A percentile compares a stretch with the other conserved stretches of the same genome.
phyloP scores from a whole-genome alignment of 2,888 invertebrate species.

The Sphaerophoria rueppellii region DNA sequence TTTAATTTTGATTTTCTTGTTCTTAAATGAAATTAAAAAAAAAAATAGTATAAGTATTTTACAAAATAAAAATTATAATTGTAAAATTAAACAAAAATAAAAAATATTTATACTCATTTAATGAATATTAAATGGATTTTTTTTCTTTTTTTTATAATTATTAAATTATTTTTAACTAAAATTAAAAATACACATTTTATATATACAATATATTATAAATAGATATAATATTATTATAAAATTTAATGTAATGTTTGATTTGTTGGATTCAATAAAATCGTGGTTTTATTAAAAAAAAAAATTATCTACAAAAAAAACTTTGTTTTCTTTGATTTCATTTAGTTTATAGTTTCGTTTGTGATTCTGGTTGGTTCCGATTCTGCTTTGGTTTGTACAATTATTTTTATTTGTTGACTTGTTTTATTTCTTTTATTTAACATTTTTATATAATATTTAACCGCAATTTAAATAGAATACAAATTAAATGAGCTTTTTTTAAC shows the following conservation, averaged over 20 bases:
- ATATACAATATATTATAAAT: constrained; percentile 71
- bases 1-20: constrained; percentile 74
- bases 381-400: constrained; percentile 42
- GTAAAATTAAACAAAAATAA: constrained; percentile 45
- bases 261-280: constrained; percentile 79
- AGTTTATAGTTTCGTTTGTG: constrained; percentile 79
- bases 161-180: constrained; percentile 58
- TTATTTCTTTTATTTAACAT: constrained; percentile 5
- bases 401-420: constrained; percentile 7
- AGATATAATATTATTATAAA: constrained; percentile 72
- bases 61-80: constrained; percentile 49
- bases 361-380: constrained; percentile 61
- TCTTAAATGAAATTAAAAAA: constrained; percentile 47
- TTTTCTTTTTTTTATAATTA: constrained; percentile 59
- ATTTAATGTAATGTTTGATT: constrained; percentile 79
- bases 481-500: constrained; percentile 30
- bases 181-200: constrained; percentile 74
- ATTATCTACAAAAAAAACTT: constrained; percentile 63
- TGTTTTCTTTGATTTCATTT: constrained; percentile 70
- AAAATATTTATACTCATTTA: constrained; percentile 63
- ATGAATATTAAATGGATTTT: constrained; percentile 51
- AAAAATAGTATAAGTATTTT: constrained; percentile 67
- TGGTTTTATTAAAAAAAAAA: constrained; percentile 77
- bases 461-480: constrained; percentile 1
- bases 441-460: constrained; percentile 12